Evolutionary conservation across 2,888 invertebrate genomes (phyloP).

Genomic region (Eumerus sabulonum): DNA sequence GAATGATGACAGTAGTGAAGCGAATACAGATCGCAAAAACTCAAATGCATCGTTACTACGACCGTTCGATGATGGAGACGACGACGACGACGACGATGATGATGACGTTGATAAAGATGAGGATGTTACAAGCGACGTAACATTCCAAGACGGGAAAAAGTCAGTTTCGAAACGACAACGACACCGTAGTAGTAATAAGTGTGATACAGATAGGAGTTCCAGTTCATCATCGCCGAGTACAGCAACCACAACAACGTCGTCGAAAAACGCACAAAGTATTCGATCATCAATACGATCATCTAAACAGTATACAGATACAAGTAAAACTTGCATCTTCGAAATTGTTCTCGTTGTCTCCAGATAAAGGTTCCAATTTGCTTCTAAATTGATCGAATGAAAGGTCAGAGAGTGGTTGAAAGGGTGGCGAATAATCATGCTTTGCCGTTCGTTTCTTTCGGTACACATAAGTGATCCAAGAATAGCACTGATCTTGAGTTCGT

Average conservation of each 20-base stretch:
- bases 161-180: slow-evolving; percentile 3
- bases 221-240: slow-evolving; percentile 56
- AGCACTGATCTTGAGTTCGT: slow-evolving; percentile 42
- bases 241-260: slow-evolving; percentile 61
- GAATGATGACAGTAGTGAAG: slow-evolving; percentile 70
- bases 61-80: slow-evolving; percentile 50
- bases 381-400: not conserved
- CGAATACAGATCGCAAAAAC: slow-evolving; percentile 70
- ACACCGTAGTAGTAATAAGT: slow-evolving; percentile 43
- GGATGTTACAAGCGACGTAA: slow-evolving; percentile 29
- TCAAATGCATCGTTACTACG: slow-evolving; percentile 64
- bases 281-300: slow-evolving; percentile 68
- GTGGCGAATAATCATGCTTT: not conserved
- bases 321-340: slow-evolving; percentile 71
- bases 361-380: slow-evolving; percentile 26
- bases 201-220: slow-evolving; percentile 41
- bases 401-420: too few species aligned
- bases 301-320: slow-evolving; percentile 77
- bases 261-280: slow-evolving; percentile 69
- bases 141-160: slow-evolving; percentile 31
- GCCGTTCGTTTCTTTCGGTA: slow-evolving; percentile 5
- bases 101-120: slow-evolving; percentile 25
- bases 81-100: slow-evolving; percentile 37
- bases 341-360: slow-evolving; percentile 3
- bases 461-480: slow-evolving; percentile 25